Conservation (phyloP, 92 coral and sea anemone species). For the Epizoanthus scotinus region DNA sequence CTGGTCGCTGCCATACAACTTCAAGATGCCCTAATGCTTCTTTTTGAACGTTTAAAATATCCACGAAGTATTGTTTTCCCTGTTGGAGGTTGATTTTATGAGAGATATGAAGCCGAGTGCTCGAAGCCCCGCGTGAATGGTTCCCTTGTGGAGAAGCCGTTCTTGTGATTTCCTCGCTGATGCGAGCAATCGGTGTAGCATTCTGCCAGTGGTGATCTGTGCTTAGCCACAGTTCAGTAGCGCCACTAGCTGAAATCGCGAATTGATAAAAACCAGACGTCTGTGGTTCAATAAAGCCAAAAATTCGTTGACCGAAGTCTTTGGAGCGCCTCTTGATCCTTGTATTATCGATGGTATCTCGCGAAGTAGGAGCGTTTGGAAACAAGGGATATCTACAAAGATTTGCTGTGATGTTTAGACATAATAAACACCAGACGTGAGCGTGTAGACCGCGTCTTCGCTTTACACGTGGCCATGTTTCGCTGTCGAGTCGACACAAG, state of each 20-base stretch:
- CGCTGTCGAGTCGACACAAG: constrained; percentile 2
- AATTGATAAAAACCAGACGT: constrained; percentile 33
- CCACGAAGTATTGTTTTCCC: constrained; percentile 36
- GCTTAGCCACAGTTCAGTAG: constrained; percentile 31
- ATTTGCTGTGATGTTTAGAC: constrained; percentile 1
- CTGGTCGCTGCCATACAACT: constrained; percentile 24
- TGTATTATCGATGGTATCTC: constrained; percentile 15
- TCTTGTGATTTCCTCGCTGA: neutral
- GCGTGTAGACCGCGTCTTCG: constrained; percentile 14
- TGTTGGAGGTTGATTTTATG: constrained; percentile 12
- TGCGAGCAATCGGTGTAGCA: constrained; percentile 34
- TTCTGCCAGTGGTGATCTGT: constrained; percentile 14
- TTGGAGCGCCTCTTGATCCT: constrained; percentile 26
- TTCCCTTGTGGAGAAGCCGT: neutral
- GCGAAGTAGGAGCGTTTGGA: constrained; percentile 28
- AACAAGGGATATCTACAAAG: constrained; percentile 33
- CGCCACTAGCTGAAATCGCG: constrained; percentile 13
- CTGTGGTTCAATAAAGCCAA: constrained; percentile 34
- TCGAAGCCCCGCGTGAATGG: too few relatives aligned
- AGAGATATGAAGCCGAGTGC: constrained; percentile 16
- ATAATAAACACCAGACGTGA: constrained; percentile 36
- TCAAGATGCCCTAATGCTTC: constrained; percentile 5
- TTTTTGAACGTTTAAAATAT: constrained; percentile 27
- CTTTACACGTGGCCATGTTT: constrained; percentile 15
- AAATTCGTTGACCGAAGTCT: constrained; percentile 35